Percentiles rank a stretch among this genome's conserved stretches.
phyloP scores from a whole-genome alignment of 1,140 invertebrate species.

The Drosophila rufa region DNA sequence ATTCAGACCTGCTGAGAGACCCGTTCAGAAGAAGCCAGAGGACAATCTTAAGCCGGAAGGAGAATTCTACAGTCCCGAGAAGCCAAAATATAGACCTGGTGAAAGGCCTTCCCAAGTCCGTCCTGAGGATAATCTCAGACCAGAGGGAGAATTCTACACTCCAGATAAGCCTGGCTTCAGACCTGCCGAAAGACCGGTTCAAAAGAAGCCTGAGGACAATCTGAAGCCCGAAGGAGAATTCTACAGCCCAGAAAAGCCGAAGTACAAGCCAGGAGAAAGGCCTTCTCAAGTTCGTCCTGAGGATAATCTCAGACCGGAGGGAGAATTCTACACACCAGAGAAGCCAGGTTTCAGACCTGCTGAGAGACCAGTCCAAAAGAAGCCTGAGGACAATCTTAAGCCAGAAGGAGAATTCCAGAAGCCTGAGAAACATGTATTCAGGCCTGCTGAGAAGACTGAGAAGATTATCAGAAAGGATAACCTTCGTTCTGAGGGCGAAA shows the following conservation, averaged over 20 bases:
- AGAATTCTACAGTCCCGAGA: conserved; percentile 86
- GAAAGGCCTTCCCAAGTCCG: conserved; percentile 87
- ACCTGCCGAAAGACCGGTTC: no score
- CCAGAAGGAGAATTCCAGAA: conserved; percentile 62
- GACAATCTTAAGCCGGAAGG: conserved; percentile 86
- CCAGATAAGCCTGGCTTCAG: no score
- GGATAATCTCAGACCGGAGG: conserved; percentile 86
- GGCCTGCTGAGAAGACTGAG: conserved; percentile 78
- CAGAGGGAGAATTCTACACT: no score
- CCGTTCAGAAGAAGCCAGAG: conserved; percentile 65
- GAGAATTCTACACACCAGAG: conserved; percentile 87
- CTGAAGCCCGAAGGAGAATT: no score
- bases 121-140: no score
- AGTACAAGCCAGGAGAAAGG: no score
- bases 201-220: no score
- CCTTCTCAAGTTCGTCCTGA: no score
- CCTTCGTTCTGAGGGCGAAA: conserved; percentile 86
- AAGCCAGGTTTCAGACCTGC: conserved; percentile 55
- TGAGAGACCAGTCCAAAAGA: conserved; percentile 85
- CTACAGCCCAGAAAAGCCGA: no score
- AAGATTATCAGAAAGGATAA: conserved; percentile 86
- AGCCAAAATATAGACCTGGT: conserved; percentile 73
- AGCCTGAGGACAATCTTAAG: conserved; percentile 85
- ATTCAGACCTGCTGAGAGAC: conserved; percentile 83
- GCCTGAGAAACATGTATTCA: conserved; percentile 79